Percentiles rank a stretch among this genome's conserved stretches.
These are phyloP conservation scores for Lates japonicus DNA, from an alignment of 2,797 vertebrate genomes.

Conservation along the genomic window DNA sequence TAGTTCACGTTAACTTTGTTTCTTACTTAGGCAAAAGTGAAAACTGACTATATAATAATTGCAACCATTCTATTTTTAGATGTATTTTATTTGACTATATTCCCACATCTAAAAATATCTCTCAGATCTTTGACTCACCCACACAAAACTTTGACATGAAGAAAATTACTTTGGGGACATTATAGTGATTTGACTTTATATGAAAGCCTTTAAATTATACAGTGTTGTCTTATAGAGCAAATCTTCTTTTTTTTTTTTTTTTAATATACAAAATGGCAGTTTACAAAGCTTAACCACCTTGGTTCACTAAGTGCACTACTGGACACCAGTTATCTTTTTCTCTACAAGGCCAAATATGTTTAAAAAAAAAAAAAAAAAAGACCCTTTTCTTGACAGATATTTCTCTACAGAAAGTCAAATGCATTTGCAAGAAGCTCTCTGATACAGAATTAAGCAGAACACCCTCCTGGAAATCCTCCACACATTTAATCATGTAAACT, in stretches of 20 bases:
- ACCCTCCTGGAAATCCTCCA: constrained; percentile 60
- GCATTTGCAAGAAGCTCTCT: constrained; percentile 59
- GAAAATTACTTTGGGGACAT: constrained; percentile 23
- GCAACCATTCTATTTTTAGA: constrained; percentile 2
- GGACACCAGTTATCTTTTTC: constrained; percentile 46
- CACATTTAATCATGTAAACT: constrained; percentile 73
- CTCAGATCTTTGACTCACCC: constrained; percentile 47
- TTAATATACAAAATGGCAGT: constrained; percentile 68
- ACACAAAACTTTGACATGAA: constrained; percentile 36
- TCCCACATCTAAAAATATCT: constrained; percentile 66
- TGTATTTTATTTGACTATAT: constrained; percentile 59
- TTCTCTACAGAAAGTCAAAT: constrained; percentile 59
- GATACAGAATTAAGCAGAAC: constrained; percentile 57
- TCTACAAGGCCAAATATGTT: constrained; percentile 48
- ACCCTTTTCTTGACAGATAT: constrained; percentile 57
- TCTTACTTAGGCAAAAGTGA: constrained; percentile 1
- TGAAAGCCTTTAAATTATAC: constrained; percentile 69
- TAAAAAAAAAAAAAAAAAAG: too few species aligned
- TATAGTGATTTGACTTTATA: constrained; percentile 48
- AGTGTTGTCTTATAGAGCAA: constrained; percentile 64
- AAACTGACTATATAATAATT: constrained; percentile 6
- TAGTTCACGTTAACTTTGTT: not conserved
- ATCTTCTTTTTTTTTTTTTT: constrained; percentile 12
- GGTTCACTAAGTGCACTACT: constrained; percentile 76
- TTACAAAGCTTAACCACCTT: constrained; percentile 53